Conservation (phyloP, 2,888 invertebrate species). For the Ellobium chinense region DNA sequence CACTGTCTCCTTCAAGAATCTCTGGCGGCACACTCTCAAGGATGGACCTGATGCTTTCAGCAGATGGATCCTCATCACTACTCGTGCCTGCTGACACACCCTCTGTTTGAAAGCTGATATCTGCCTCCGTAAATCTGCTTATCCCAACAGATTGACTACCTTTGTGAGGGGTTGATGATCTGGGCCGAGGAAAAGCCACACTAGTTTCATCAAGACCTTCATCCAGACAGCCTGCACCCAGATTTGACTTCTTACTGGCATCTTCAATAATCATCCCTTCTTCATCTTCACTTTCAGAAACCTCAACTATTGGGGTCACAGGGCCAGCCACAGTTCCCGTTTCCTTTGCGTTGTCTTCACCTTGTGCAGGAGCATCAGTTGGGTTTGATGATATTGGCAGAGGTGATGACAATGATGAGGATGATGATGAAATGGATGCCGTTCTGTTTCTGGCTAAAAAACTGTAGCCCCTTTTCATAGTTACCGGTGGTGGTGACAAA, state of each 20-base stretch:
- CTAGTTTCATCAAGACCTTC: neutral
- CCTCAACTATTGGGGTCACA: conserved; percentile 17
- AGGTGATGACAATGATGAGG: neutral
- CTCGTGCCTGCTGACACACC: neutral
- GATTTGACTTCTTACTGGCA: conserved; percentile 22
- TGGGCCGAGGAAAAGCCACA: neutral
- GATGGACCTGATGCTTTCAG: conserved; percentile 37
- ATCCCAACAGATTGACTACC: neutral
- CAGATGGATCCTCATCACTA: conserved; percentile 16
- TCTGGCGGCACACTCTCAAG: conserved; percentile 52
- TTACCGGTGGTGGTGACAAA: conserved; percentile 25
- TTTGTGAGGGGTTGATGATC: neutral
- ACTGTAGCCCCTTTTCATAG: neutral
- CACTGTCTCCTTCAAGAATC: conserved; percentile 45
- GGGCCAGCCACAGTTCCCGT: neutral
- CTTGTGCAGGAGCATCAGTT: neutral
- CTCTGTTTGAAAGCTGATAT: neutral
- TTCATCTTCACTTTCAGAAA: conserved; percentile 35
- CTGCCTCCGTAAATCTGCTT: neutral
- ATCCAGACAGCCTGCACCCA: neutral
- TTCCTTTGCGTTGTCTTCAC: neutral
- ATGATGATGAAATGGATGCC: neutral
- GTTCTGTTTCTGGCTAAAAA: neutral
- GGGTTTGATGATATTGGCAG: neutral
- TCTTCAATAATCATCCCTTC: neutral